Percentiles rank a stretch among this genome's conserved stretches.
These are phyloP conservation scores for Psittacus erithacus DNA, from an alignment of 2,113 vertebrate genomes.

Conservation along the genomic window DNA sequence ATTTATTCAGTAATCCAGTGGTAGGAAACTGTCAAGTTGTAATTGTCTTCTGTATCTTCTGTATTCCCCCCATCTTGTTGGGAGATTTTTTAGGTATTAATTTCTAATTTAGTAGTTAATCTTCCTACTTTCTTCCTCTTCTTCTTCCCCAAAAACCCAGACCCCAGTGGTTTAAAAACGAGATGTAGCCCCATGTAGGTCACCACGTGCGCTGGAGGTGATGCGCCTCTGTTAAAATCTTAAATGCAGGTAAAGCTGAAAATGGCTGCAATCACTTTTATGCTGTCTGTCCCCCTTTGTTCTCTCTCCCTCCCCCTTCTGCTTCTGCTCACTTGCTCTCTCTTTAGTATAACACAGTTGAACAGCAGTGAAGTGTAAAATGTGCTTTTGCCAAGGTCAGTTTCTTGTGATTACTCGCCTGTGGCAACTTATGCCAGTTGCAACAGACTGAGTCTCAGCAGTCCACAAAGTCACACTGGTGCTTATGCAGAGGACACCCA, in stretches of 20 bases:
- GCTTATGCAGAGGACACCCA: constrained; percentile 63
- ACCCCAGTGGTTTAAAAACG: not conserved
- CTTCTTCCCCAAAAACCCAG: accelerated
- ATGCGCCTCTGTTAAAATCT: not conserved
- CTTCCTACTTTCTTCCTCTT: not conserved
- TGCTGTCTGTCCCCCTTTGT: not conserved
- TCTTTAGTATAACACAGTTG: constrained; percentile 60
- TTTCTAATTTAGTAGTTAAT: not conserved
- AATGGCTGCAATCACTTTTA: not conserved
- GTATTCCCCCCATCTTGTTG: not conserved
- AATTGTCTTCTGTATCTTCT: not conserved
- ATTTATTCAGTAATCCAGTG: not conserved
- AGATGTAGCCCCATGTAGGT: not conserved
- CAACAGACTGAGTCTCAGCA: constrained; percentile 80
- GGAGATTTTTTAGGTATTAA: not conserved
- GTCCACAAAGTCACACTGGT: constrained; percentile 73
- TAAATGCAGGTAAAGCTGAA: not conserved
- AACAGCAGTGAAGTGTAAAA: constrained; percentile 73
- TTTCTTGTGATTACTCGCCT: constrained; percentile 73
- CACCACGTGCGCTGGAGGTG: not conserved
- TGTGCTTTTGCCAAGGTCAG: constrained; percentile 79
- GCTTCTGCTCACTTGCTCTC: constrained; percentile 51
- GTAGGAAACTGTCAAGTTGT: not conserved
- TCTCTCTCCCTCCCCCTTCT: constrained; percentile 7
- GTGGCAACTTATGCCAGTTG: constrained; percentile 73